Evolutionary conservation across 2,113 vertebrate genomes (phyloP), one percentile per base, ranked within the genome.

Genomic region (Turdus rufiventris): DNA sequence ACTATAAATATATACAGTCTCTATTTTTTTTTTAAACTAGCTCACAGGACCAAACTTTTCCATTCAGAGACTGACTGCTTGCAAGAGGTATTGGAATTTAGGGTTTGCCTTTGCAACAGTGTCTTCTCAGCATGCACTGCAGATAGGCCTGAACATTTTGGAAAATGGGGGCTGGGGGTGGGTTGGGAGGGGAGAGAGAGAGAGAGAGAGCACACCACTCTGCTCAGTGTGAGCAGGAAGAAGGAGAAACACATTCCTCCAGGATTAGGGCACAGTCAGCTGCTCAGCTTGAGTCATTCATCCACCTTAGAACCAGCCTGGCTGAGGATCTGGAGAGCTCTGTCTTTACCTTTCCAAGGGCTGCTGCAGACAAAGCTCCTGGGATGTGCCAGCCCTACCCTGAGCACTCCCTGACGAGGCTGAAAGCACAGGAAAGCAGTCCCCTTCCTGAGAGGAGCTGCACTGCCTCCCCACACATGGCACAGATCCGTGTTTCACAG

Each of bases 1-100:
- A 94, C 91, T 96, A 94, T 83, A 97, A 94, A 92, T 96, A 95
- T 88, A 97, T 80, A 96, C 92, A 97, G 86, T 90, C 95, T 96
- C 82, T 96, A 85, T 97, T 98, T 96, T 98, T 98, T 97, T 97
- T 97, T 86, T 67, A 93, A 96, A 97, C 93, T 97, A 96, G 94
- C 95, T 95, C 96, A 94, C 93, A 96, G 98, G 98, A 98, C 98
- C 97, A 98, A 98, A 98, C 91, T 97, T 96, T 95, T 85, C 90
- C 78, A 88, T 94, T 95, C 77, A 86, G 81, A 97, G 96, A 96
- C 91, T 97, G 81, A 91, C 91, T 95, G 72, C 91, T 93, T 94
- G 92, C 91, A 79, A 76, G 87, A 94, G 72, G 93, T 84, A 51
- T 23, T 83, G 89, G 72, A 89, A 84, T 67, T 73, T 48, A 12